Conservation (phyloP, 2,797 vertebrate genomes). For the Tarsius wallacei region DNA sequence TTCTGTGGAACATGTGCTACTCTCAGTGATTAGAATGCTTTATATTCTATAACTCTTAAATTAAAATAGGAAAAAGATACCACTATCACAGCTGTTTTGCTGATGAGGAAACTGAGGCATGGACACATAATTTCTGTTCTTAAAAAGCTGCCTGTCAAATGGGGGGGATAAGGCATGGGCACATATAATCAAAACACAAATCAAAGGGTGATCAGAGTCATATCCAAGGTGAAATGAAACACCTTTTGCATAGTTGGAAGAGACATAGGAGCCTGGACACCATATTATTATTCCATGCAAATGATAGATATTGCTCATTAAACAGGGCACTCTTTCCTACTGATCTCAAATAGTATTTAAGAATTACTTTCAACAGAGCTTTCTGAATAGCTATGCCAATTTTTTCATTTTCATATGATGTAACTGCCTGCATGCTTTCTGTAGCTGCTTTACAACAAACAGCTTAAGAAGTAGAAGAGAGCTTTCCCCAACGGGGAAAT, state of each 20-base stretch:
- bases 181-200: background rate
- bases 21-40: background rate
- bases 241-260: background rate
- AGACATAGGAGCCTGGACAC: background rate
- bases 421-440: background rate
- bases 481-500: background rate
- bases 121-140: background rate
- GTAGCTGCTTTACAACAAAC: background rate
- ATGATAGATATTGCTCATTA: background rate
- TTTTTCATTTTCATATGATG: background rate
- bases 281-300: background rate
- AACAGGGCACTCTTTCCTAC: background rate
- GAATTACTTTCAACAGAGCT: background rate
- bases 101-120: background rate
- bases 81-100: background rate
- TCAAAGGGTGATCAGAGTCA: background rate
- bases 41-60: background rate
- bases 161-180: background rate
- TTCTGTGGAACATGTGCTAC: background rate
- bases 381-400: background rate
- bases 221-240: background rate
- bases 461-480: background rate
- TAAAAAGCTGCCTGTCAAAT: background rate
- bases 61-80: background rate
- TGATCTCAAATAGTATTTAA: background rate